Conservation (phyloP, 35 echinoderm and acorn worm genomes). For the Patiria miniata region DNA sequence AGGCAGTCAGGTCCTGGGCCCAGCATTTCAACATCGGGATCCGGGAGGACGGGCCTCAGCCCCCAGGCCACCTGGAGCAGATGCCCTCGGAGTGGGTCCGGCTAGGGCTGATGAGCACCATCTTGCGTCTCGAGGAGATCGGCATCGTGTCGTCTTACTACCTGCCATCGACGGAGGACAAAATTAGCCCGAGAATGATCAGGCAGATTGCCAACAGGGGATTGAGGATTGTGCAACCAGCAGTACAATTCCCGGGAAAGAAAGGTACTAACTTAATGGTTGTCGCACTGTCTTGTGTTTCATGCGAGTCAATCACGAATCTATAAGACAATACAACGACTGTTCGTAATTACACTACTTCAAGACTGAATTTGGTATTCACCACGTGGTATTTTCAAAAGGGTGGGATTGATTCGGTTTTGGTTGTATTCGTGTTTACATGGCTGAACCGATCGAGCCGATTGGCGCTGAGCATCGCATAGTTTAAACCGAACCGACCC, state of each 20-base stretch:
- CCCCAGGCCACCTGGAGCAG: conserved; percentile 10
- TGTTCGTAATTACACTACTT: too few relatives aligned
- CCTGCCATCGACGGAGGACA: background rate
- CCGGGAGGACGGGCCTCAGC: background rate
- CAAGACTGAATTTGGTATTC: too few relatives aligned
- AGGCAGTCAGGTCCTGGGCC: conserved; percentile 22
- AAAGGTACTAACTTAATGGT: conserved; percentile 42
- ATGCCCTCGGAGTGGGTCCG: background rate
- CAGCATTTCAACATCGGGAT: conserved; percentile 38
- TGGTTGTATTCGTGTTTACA: too few relatives aligned
- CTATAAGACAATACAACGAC: too few relatives aligned
- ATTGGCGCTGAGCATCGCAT: too few relatives aligned
- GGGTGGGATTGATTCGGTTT: too few relatives aligned
- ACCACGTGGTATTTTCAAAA: too few relatives aligned
- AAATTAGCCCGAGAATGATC: too few relatives aligned
- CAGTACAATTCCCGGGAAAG: conserved; percentile 7
- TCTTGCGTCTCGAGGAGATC: background rate
- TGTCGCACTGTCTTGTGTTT: background rate
- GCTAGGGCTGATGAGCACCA: background rate
- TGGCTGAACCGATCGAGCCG: too few relatives aligned
- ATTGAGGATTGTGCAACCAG: conserved; percentile 12
- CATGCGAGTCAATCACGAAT: too few relatives aligned
- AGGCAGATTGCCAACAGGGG: background rate
- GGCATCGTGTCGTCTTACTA: background rate
- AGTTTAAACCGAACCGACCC: too few relatives aligned